A percentile compares a stretch with the other conserved stretches of the same genome.
Conservation (phyloP, 2,113 vertebrate genomes). For the Cervus canadensis region DNA sequence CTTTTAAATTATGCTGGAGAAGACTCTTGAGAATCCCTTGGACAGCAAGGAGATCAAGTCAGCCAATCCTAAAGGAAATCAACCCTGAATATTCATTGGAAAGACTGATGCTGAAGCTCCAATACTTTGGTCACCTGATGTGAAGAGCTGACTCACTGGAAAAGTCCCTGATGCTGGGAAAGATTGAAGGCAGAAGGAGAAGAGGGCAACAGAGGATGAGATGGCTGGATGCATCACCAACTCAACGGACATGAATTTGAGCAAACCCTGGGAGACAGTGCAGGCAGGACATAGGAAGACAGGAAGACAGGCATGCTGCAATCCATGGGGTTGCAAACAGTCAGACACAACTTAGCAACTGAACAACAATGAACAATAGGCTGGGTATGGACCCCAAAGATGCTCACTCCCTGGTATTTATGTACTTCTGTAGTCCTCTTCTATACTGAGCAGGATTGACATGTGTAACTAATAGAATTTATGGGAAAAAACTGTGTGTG, state of each 20-base stretch:
- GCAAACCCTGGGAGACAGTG: not conserved
- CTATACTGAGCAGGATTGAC: not conserved
- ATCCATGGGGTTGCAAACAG: not conserved
- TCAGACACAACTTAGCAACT: not conserved
- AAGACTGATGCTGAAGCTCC: not conserved
- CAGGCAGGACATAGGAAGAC: not conserved
- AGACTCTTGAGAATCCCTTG: not conserved
- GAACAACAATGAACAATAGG: not conserved
- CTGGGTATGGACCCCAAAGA: not conserved
- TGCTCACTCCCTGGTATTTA: not conserved
- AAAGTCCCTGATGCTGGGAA: not conserved
- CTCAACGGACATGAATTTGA: not conserved
- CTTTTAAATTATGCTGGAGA: not conserved
- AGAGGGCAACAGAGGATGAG: not conserved
- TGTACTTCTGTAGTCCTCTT: not conserved
- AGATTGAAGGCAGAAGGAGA: not conserved
- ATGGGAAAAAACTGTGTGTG: not conserved
- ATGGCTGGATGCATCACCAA: not conserved
- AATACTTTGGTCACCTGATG: not conserved
- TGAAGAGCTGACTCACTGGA: not conserved
- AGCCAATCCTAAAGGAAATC: not conserved
- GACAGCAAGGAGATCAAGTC: not conserved
- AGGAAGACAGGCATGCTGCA: not conserved
- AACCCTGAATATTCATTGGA: not conserved
- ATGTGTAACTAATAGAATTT: slow-evolving; percentile 34